Base-by-base conservation (phyloP, 2,888 invertebrate species). In the Drosophila mimetica region DNA sequence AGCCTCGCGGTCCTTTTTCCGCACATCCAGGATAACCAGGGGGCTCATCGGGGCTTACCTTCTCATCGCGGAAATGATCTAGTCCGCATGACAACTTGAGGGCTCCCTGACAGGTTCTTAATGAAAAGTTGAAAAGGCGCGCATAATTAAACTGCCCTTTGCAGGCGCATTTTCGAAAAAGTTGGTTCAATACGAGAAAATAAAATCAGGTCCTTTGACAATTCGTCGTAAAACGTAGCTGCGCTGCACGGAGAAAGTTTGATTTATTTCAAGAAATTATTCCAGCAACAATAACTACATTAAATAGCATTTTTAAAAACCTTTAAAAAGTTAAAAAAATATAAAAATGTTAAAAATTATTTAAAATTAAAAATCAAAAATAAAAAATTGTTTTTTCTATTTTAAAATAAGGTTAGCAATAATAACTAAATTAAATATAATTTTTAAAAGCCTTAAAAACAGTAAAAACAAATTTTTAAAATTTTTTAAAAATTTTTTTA, bases 31-130 rank as follows among this genome's bases (percentile, higher is more conserved):
- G 8, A 44, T 37, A 66, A 32, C 44, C 44, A 30, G 50, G 3
- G 64, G 61, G 47, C 64, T 63, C 47, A 61, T 32, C 50, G 13
- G 48, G 48, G n/a, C 13, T 44, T 51, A 50, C 51, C 34, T 42
- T 20, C 11, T 32, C 34, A 8, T 22, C 8, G 37, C 14, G 42
- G 58, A 28, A 34, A 14, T 34, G 22, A 64, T 64, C 52, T 66
- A 30, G 52, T 30, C 20, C 6, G 66, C 34, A 50, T 51, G 52
- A 64, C 63, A 64, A 64, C 51, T 66, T 64, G 63, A 66, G 52
- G 42, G 67, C 63, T 64, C 34, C 42, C 36, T 64, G 51, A 71
- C 71, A 69, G 71, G 69, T 69, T 60, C 67, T 69, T 71, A 47
- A 60, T 71, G 47, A 48, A 69, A 70, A 71, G 51, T 57, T 66